These are phyloP conservation scores for Cremastobaeus sp. DNA, from an alignment of 2,888 invertebrate species.

Conservation along the genomic window DNA sequence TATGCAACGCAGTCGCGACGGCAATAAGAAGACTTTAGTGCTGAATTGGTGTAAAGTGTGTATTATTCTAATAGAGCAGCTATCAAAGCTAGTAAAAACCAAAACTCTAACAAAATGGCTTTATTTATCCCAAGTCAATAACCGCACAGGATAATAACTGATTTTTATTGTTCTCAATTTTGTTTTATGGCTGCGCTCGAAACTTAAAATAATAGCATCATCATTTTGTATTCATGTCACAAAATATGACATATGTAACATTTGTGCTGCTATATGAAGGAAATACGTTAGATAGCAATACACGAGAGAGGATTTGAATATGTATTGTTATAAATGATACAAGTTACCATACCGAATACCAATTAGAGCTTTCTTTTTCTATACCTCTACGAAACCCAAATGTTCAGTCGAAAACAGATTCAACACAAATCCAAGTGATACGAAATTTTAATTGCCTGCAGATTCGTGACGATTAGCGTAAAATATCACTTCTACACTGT, in stretches of 20 bases:
- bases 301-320: constrained; percentile 11
- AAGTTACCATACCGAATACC: no score
- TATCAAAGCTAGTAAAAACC: constrained; percentile 1
- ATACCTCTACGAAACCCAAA: no score
- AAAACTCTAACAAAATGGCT: not conserved
- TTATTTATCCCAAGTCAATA: constrained; percentile 19
- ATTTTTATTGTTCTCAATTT: constrained; percentile 41
- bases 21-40: no score
- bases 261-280: constrained; percentile 18
- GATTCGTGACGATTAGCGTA: no score
- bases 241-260: constrained; percentile 37
- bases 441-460: no score
- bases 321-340: constrained; percentile 16
- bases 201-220: constrained; percentile 36
- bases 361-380: no score
- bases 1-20: no score
- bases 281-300: constrained; percentile 24
- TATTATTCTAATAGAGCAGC: no score
- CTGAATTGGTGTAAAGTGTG: no score
- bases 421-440: no score
- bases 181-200: constrained; percentile 17
- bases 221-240: constrained; percentile 42
- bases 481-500: no score
- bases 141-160: no score
- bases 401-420: not conserved